phyloP scores from a whole-genome alignment of 2,797 vertebrate genomes.

The Pangasius djambal region DNA sequence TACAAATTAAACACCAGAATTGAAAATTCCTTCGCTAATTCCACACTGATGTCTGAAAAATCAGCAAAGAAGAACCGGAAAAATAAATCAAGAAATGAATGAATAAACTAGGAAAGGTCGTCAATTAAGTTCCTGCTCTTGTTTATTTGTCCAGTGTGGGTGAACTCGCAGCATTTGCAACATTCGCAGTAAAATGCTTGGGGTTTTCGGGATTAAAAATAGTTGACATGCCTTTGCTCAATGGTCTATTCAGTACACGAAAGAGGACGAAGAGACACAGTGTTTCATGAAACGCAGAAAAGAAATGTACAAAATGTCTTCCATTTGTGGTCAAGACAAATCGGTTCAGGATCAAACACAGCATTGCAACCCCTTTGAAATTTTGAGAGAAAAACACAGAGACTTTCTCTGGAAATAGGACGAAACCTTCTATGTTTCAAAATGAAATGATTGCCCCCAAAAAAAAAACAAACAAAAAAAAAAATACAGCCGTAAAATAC shows the following conservation, averaged over 20 bases:
- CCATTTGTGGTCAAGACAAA: background rate
- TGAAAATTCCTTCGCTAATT: background rate
- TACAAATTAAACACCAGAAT: background rate
- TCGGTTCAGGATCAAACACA: background rate
- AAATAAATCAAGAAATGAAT: background rate
- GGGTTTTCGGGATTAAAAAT: background rate
- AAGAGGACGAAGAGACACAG: background rate
- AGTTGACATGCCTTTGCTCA: background rate
- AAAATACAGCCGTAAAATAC: conserved; percentile 62
- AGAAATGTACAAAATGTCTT: background rate
- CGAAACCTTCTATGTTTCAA: conserved; percentile 31
- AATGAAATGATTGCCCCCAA: conserved; percentile 21
- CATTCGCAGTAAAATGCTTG: background rate
- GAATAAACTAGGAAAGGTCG: background rate
- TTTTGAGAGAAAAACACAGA: background rate
- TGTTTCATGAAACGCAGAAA: background rate
- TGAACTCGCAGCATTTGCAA: conserved; percentile 30
- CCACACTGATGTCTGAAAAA: background rate
- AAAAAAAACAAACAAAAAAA: background rate
- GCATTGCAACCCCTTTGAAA: background rate
- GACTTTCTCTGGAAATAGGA: background rate
- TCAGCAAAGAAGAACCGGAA: background rate
- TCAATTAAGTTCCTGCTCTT: conserved; percentile 31
- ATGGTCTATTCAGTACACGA: background rate
- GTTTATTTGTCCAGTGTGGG: conserved; percentile 58